phyloP scores from a whole-genome alignment of 1,140 invertebrate species.

The Bombus difficillimus region DNA sequence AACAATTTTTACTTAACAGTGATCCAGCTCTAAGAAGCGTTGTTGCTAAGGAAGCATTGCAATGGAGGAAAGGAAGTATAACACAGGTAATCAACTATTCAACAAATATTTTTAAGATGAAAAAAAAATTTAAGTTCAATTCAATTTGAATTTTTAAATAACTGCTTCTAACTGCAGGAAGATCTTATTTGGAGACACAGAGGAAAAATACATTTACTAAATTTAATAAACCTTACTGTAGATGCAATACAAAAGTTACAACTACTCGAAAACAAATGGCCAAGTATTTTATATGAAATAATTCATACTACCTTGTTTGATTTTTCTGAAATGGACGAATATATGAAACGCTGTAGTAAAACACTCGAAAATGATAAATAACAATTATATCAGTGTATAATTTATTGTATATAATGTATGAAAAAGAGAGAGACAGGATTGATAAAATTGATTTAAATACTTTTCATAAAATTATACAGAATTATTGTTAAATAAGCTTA shows the following conservation, averaged over 20 bases:
- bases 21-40: constrained; percentile 90
- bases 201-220: constrained; percentile 86
- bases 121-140: background rate
- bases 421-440: too few relatives aligned
- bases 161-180: constrained; percentile 83
- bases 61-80: constrained; percentile 87
- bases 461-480: background rate
- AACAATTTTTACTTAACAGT: constrained; percentile 88
- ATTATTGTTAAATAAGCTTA: constrained; percentile 5
- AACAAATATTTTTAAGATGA: background rate
- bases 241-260: constrained; percentile 89
- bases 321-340: constrained; percentile 89
- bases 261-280: constrained; percentile 89
- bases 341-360: constrained; percentile 85
- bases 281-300: constrained; percentile 88
- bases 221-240: constrained; percentile 87
- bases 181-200: constrained; percentile 88
- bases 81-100: constrained; percentile 83
- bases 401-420: background rate
- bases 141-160: background rate
- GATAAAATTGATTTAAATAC: background rate
- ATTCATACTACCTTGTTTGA: constrained; percentile 89
- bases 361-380: constrained; percentile 71
- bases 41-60: constrained; percentile 93
- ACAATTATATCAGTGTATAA: background rate